Conservation (phyloP, 2,113 vertebrate genomes). For the Plecotus auritus region DNA sequence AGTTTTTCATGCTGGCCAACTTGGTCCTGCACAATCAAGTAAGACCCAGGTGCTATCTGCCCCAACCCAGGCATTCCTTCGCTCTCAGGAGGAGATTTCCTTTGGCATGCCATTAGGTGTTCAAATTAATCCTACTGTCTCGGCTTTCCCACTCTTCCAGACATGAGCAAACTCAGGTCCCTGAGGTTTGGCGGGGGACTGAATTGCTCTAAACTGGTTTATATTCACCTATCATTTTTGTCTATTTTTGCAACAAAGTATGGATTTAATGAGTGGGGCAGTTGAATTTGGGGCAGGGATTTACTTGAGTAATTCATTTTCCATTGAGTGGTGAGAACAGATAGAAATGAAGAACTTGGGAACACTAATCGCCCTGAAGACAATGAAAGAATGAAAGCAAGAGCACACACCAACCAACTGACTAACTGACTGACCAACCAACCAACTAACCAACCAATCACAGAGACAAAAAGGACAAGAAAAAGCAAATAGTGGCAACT, state of each 20-base stretch:
- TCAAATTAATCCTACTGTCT: not conserved
- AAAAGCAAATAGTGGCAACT: not conserved
- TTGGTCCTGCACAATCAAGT: not conserved
- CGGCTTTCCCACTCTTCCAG: not conserved
- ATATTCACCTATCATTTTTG: not conserved
- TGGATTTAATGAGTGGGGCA: not conserved
- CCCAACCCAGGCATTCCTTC: not conserved
- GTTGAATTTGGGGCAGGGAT: not conserved
- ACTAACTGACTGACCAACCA: accelerated
- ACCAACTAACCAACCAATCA: not conserved
- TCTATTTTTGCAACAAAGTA: not conserved
- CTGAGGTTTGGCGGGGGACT: not conserved
- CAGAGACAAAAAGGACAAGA: not conserved
- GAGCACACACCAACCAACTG: not conserved
- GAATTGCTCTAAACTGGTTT: not conserved
- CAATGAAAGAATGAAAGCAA: not conserved
- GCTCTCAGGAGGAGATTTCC: not conserved
- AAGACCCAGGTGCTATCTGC: not conserved
- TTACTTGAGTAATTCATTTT: not conserved
- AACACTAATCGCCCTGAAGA: not conserved
- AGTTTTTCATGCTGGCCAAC: not conserved
- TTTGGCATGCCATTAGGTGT: not conserved
- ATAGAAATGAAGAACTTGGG: not conserved
- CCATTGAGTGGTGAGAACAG: not conserved
- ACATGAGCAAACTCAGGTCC: not conserved